Evolutionary conservation across 1,140 invertebrate species (phyloP).

Genomic region (Chironomus tepperi): DNA sequence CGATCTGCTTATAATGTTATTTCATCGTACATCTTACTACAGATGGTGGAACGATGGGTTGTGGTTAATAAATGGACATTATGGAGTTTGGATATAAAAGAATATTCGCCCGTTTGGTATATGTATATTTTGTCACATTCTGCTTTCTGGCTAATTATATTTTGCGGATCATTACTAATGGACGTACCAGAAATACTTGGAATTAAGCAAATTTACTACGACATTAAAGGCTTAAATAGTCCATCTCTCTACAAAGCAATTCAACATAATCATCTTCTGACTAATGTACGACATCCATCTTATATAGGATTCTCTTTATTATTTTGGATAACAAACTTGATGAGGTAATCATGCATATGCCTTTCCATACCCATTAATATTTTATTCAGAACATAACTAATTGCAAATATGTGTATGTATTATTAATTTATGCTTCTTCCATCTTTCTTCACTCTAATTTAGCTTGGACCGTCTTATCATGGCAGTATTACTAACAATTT

Average conservation of each 20-base stretch:
- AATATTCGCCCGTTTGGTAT: constrained; percentile 40
- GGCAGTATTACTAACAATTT: constrained; percentile 41
- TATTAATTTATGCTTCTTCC: constrained; percentile 18
- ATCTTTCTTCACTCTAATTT: constrained; percentile 31
- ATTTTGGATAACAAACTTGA: constrained; percentile 35
- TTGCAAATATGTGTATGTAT: neutral
- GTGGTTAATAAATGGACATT: constrained; percentile 38
- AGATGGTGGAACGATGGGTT: constrained; percentile 42
- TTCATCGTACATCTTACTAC: constrained; percentile 39
- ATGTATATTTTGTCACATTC: constrained; percentile 43
- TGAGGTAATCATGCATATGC: constrained; percentile 30
- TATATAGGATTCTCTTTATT: constrained; percentile 36
- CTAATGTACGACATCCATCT: constrained; percentile 37
- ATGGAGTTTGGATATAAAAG: constrained; percentile 43
- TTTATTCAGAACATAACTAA: neutral
- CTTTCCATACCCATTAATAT: neutral
- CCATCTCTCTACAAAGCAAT: constrained; percentile 34
- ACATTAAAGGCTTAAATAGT: constrained; percentile 30
- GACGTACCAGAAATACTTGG: constrained; percentile 51
- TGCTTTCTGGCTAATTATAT: constrained; percentile 51
- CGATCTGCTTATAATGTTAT: constrained; percentile 45
- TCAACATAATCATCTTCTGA: constrained; percentile 31
- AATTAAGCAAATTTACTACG: constrained; percentile 45
- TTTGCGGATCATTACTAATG: constrained; percentile 51
- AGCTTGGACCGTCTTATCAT: constrained; percentile 44